Evolutionary conservation across 1,140 invertebrate genomes (phyloP), one percentile per base, ranked within the genome.

Genomic region (Platyura marginata): DNA sequence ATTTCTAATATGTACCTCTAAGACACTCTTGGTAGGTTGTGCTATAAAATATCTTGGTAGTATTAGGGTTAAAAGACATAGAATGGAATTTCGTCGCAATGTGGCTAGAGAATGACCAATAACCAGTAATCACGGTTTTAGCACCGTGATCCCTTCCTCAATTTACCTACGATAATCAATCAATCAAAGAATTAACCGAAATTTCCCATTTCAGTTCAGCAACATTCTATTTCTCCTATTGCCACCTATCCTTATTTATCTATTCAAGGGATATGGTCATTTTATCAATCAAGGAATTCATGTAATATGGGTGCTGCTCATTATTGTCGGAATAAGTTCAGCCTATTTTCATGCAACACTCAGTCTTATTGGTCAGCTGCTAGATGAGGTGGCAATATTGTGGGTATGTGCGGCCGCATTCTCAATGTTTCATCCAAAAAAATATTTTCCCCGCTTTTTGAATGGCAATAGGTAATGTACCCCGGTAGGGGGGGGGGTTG

Each of bases 261-360:
- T 85, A 8, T 85, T 84, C 55, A 69, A 68, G 62, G 78, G 76
- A 44, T 87, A 85, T 64, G 72, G 75, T 16, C 67, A 71, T 46
- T 72, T 74, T 49, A 75, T 82, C 2, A 82, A 79, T 47, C 74
- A 72, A 40, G 79, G 72, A 13, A 80, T 85, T 47, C 77, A 85
- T 61, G 48, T 85, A 3, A 67, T 86, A 18, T 87, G 81, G 81
- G 60, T 75, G 5, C 61, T 85, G 42, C 53, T 85, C 25, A 78
- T 84, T 60, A 66, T 83, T 33, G 78, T 86, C 38, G 81, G 81
- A n/a, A 50, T 82, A 1, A 76, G 77, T 44, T 84, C 80, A 16
- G 81, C 79, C 40, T 86, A 86, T 55, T 86, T 86, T 55, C 82
- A 86, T 65, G 80, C 81, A 20, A 86, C 82, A 3, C 62, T 87